Conservation (phyloP, 2,113 vertebrate species). For the Gymnobelideus leadbeateri region DNA sequence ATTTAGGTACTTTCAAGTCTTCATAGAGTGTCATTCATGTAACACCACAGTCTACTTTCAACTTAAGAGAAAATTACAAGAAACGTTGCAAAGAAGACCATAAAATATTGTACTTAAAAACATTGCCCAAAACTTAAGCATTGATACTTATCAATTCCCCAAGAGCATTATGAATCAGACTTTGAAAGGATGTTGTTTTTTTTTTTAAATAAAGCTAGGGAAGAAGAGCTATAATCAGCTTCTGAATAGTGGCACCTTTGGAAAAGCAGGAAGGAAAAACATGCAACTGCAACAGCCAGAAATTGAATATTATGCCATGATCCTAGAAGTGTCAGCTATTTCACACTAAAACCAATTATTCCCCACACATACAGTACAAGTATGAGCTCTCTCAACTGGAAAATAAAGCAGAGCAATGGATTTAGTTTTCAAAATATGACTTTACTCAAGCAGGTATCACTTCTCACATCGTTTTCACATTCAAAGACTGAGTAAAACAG, state of each 20-base stretch:
- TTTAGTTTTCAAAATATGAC: slow-evolving; percentile 1
- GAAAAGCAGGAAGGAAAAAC: slow-evolving; percentile 18
- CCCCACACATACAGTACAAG: not conserved
- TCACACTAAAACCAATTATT: not conserved
- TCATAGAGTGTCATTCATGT: not conserved
- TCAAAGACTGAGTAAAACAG: not conserved
- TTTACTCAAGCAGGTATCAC: not conserved
- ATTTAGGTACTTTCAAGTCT: not conserved
- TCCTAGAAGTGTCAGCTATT: not conserved
- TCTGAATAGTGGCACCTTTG: not conserved
- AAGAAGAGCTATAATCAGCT: not conserved
- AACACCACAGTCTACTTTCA: not conserved
- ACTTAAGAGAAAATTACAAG: slow-evolving; percentile 4
- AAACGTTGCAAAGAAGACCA: slow-evolving; percentile 33
- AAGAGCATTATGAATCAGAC: not conserved
- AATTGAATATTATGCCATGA: not conserved
- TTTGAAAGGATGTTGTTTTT: not conserved
- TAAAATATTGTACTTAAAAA: not conserved
- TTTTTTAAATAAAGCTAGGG: not conserved
- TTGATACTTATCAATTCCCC: not conserved
- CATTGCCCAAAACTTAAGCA: not conserved
- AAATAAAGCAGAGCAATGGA: not conserved
- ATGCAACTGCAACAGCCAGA: not conserved
- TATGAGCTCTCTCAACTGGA: not conserved
- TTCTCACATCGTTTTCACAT: not conserved